Conservation (phyloP, 2,888 invertebrate species). For the Dusona sp. region DNA sequence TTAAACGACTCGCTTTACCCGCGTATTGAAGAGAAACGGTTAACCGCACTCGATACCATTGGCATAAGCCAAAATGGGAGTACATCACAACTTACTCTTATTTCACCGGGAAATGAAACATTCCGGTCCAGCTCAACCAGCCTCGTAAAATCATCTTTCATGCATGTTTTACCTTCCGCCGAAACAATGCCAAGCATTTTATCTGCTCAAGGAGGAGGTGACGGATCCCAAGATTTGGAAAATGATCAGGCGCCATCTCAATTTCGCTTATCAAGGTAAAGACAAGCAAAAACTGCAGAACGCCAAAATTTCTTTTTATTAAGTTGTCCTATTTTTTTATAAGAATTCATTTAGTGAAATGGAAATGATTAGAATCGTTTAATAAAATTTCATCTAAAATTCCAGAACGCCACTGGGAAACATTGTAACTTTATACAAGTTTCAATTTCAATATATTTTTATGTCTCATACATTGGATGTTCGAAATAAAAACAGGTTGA, state of each 20-base stretch:
- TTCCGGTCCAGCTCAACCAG: constrained; percentile 54
- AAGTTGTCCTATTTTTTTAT: not conserved
- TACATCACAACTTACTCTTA: constrained; percentile 61
- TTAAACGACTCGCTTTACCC: constrained; percentile 81
- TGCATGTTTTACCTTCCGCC: constrained; percentile 64
- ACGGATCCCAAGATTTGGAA: constrained; percentile 48
- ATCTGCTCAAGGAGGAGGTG: constrained; percentile 63
- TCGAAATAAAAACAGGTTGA: not conserved
- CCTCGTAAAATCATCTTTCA: constrained; percentile 65
- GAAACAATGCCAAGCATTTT: constrained; percentile 73
- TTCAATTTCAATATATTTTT: not conserved
- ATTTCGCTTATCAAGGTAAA: constrained; percentile 78
- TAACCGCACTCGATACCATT: constrained; percentile 68
- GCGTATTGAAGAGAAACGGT: constrained; percentile 80
- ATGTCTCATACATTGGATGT: not conserved
- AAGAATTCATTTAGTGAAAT: not conserved
- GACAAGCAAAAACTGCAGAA: not conserved
- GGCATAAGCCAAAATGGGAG: constrained; percentile 59
- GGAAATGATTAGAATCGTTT: not conserved
- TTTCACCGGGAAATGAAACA: constrained; percentile 36
- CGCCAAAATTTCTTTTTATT: too few relatives aligned
- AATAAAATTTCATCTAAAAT: not conserved
- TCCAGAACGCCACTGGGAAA: not conserved
- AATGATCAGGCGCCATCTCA: constrained; percentile 75
- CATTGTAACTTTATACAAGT: not conserved